These are phyloP conservation scores for Pangasius djambal DNA, from an alignment of 2,797 vertebrate species.

Conservation along the genomic window DNA sequence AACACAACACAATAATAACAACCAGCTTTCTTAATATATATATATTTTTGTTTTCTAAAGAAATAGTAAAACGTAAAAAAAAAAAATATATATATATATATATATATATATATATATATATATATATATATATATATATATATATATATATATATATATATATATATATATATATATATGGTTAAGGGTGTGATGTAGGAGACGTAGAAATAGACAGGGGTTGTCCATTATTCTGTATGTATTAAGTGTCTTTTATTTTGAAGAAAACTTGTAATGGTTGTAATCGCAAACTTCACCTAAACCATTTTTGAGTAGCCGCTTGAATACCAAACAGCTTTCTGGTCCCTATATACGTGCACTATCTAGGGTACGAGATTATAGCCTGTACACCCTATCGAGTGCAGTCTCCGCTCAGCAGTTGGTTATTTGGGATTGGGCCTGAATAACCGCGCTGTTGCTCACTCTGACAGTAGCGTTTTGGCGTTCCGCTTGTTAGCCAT, in stretches of 20 bases:
- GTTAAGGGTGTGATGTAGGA: neutral
- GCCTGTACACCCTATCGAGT: neutral
- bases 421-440: neutral
- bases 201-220: neutral
- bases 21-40: too few relatives aligned
- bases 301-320: neutral
- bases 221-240: too few relatives aligned
- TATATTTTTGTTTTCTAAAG: neutral
- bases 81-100: neutral
- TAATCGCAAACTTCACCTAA: slow-evolving; percentile 9
- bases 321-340: neutral
- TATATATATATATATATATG: neutral
- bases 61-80: neutral
- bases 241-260: slow-evolving; percentile 51
- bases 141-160: too few relatives aligned
- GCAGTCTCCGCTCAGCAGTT: neutral
- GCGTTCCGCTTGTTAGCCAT: neutral
- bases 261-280: neutral
- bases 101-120: too few relatives aligned
- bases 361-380: neutral
- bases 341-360: neutral
- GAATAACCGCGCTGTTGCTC: neutral
- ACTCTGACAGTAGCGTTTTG: neutral
- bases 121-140: too few relatives aligned
- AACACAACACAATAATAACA: neutral